phyloP scores from a whole-genome alignment of 2,888 invertebrate genomes.

The Andrena trimmerana region DNA sequence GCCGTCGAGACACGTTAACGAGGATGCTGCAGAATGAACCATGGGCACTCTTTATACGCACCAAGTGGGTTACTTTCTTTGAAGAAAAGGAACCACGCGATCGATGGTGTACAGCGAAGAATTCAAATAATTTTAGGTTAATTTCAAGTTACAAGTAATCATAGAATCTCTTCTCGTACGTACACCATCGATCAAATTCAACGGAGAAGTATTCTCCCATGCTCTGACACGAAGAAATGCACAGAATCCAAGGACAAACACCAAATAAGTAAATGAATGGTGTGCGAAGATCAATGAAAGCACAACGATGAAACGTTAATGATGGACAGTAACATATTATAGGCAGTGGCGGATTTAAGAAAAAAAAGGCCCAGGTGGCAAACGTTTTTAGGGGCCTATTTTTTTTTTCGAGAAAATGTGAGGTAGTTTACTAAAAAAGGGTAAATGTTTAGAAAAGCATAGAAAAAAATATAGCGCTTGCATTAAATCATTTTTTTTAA shows the following conservation, averaged over 20 bases:
- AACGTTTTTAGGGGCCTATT: too few species aligned
- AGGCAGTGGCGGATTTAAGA: too few species aligned
- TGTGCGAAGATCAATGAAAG: slow-evolving; percentile 8
- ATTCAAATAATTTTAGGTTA: neutral
- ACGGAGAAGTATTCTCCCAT: neutral
- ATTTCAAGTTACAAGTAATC: neutral
- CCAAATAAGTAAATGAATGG: neutral
- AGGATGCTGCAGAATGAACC: too few species aligned
- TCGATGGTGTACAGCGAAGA: neutral
- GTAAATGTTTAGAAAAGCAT: too few species aligned
- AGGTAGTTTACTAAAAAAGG: too few species aligned
- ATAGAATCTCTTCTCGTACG: neutral
- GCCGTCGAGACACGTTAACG: neutral
- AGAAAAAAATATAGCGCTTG: too few species aligned
- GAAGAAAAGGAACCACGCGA: neutral
- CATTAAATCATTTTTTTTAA: too few species aligned
- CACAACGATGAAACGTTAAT: neutral
- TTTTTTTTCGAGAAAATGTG: too few species aligned
- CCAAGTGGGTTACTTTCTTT: neutral
- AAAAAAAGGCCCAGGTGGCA: too few species aligned
- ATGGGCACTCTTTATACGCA: neutral
- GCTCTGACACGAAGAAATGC: neutral
- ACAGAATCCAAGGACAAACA: neutral
- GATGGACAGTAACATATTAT: neutral
- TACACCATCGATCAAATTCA: neutral